phyloP scores from a whole-genome alignment of 2,113 vertebrate species.

The Egretta garzetta region DNA sequence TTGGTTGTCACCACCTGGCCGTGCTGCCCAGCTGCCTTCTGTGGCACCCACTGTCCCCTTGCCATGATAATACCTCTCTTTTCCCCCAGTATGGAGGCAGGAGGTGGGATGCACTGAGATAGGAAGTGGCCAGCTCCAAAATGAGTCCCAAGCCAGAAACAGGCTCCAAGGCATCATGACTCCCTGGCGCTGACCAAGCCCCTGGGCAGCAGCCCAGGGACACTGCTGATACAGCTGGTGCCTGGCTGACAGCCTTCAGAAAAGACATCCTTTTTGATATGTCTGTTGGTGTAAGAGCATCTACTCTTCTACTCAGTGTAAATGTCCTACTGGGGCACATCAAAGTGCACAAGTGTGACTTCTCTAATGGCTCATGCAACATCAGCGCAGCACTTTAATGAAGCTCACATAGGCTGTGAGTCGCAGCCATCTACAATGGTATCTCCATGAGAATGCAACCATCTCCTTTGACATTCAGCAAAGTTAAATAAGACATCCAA shows the following conservation, averaged over 20 bases:
- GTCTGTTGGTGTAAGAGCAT: background rate
- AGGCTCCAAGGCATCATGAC: fast-evolving
- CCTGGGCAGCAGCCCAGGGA: background rate
- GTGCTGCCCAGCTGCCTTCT: background rate
- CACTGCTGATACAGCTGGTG: background rate
- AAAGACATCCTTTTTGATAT: background rate
- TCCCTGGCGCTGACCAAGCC: background rate
- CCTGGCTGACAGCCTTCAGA: background rate
- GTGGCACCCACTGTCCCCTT: background rate
- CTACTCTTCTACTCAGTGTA: background rate
- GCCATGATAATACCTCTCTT: background rate
- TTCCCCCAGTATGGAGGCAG: fast-evolving
- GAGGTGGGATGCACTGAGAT: background rate
- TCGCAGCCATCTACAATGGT: background rate
- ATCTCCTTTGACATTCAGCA: background rate
- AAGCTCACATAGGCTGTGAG: background rate
- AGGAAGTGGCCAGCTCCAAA: background rate
- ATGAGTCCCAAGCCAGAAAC: background rate
- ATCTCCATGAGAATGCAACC: background rate
- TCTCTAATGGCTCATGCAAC: background rate
- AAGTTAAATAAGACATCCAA: background rate
- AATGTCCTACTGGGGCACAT: background rate
- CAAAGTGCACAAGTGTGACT: background rate
- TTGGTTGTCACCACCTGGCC: background rate
- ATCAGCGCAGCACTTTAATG: background rate